Percentiles rank a stretch among this genome's conserved stretches.
Evolutionary conservation across 2,888 invertebrate species (phyloP).

Genomic region (Notodonta dromedarius): DNA sequence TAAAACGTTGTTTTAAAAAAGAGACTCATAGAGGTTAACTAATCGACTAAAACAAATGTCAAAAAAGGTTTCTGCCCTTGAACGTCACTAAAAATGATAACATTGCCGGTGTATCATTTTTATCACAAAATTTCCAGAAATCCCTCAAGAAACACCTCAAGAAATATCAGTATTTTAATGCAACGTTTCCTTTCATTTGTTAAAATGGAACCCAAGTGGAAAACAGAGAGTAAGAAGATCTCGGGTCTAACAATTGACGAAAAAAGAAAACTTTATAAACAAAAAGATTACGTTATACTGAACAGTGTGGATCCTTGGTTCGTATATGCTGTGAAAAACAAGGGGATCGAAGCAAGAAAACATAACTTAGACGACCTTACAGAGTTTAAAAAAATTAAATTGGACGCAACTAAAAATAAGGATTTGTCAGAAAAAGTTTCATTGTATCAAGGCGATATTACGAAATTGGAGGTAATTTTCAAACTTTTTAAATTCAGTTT

Average conservation of each 20-base stretch:
- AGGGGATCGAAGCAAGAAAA: conserved; percentile 64
- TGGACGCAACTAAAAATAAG: conserved; percentile 66
- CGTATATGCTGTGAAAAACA: conserved; percentile 70
- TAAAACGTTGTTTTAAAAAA: too few relatives aligned
- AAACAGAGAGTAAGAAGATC: conserved; percentile 79
- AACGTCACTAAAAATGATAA: conserved; percentile 35
- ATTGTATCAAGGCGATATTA: conserved; percentile 92
- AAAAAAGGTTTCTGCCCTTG: neutral
- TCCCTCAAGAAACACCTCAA: conserved; percentile 4
- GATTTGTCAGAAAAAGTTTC: conserved; percentile 85
- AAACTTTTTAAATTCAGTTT: neutral
- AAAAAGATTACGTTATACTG: conserved; percentile 63
- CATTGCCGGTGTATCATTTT: conserved; percentile 32
- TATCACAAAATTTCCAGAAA: conserved; percentile 25
- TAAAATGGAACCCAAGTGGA: conserved; percentile 78
- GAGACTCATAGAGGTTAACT: too few relatives aligned
- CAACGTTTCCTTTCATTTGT: conserved; percentile 42
- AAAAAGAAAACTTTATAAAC: conserved; percentile 80
- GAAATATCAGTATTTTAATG: conserved; percentile 9
- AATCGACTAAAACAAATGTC: too few relatives aligned
- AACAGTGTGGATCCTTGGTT: conserved; percentile 84
- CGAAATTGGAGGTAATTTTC: conserved; percentile 86
- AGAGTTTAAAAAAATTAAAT: conserved; percentile 58
- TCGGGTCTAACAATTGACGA: conserved; percentile 78
- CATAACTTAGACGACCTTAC: conserved; percentile 62